phyloP scores from a whole-genome alignment of 2,888 invertebrate genomes.

The Megalurothrips usitatus region DNA sequence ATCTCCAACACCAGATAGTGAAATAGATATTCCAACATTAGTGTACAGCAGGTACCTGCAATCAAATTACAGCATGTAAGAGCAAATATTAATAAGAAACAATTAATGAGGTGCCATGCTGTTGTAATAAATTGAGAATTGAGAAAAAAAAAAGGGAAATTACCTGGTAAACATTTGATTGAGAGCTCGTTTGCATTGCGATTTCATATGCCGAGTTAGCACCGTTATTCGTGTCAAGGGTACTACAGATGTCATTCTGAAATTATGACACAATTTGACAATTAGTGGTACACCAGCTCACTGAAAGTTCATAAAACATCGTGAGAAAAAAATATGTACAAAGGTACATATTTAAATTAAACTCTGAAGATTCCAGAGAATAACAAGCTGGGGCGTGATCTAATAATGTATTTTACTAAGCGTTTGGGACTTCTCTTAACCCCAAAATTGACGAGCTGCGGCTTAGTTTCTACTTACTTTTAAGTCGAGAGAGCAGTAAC shows the following conservation, averaged over 20 bases:
- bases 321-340: no score
- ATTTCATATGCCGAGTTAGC: background rate
- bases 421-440: no score
- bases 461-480: no score
- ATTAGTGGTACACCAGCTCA: no score
- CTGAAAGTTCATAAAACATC: no score
- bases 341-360: no score
- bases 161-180: constrained; percentile 7
- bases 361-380: no score
- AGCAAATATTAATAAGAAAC: background rate
- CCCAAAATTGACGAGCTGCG: no score
- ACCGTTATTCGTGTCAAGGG: background rate
- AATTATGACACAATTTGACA: background rate
- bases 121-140: background rate
- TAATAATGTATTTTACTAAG: no score
- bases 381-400: no score
- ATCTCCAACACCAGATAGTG: constrained; percentile 74
- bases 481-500: no score
- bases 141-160: background rate
- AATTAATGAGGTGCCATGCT: background rate
- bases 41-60: constrained; percentile 69
- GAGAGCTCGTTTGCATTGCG: background rate
- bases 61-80: background rate
- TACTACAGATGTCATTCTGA: background rate
- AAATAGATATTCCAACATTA: constrained; percentile 71